Evolutionary conservation across 1,140 invertebrate species (phyloP).

Genomic region (Pseudomyrmex pallidus): DNA sequence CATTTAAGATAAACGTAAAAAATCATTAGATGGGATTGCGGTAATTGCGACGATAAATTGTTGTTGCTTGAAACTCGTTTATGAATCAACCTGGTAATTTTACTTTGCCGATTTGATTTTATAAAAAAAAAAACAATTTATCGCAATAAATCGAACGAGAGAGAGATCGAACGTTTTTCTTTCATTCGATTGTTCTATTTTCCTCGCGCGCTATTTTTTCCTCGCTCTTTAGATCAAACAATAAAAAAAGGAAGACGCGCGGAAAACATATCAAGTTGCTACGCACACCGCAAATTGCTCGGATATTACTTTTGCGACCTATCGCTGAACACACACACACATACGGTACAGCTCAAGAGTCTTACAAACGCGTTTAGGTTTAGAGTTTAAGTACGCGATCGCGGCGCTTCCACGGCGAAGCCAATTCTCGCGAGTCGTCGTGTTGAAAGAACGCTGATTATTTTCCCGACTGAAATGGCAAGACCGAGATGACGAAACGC

Average conservation of each 20-base stretch:
- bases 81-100: no score
- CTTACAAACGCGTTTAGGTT: constrained; percentile 20
- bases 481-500: neutral
- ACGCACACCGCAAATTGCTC: constrained; percentile 7
- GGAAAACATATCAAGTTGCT: constrained; percentile 28
- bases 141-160: neutral
- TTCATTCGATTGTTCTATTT: constrained; percentile 3
- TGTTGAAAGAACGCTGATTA: constrained; percentile 15
- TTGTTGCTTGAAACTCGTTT: no score
- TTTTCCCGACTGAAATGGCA: constrained; percentile 11
- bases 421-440: constrained; percentile 22
- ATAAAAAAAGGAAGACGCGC: neutral
- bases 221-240: neutral
- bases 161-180: no score
- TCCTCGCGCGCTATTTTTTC: constrained; percentile 13
- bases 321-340: neutral
- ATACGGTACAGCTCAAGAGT: constrained; percentile 29
- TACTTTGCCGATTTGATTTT: neutral
- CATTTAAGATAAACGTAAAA: no score
- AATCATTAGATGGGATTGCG: no score
- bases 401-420: neutral
- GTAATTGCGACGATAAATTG: no score
- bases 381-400: constrained; percentile 15
- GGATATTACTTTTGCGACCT: constrained; percentile 32
- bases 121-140: neutral